These are phyloP conservation scores for Pseudochirops cupreus DNA, from an alignment of 2,797 vertebrate genomes.

Conservation along the genomic window DNA sequence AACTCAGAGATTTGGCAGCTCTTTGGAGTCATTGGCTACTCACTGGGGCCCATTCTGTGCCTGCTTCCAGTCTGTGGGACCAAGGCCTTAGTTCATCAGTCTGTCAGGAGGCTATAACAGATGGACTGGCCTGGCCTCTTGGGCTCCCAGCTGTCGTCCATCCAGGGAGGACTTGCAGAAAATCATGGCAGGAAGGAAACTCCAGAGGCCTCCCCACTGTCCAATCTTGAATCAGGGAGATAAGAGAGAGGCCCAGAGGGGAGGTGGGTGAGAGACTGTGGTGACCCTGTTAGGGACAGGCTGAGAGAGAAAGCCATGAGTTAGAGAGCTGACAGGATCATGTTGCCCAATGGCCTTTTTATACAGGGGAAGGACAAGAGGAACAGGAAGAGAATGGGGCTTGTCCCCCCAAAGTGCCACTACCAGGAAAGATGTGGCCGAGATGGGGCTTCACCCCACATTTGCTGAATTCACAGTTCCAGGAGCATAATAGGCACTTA, in stretches of 20 bases:
- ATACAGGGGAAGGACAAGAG: neutral
- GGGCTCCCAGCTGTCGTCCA: neutral
- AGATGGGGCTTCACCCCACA: neutral
- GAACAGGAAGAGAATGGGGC: neutral
- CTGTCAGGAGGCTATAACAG: neutral
- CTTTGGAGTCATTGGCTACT: neutral
- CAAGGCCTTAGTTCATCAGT: neutral
- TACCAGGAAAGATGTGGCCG: neutral
- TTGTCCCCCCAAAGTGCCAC: no score
- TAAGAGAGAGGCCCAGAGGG: neutral
- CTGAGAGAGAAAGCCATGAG: neutral
- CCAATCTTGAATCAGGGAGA: neutral
- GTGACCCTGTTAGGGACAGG: neutral
- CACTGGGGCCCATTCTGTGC: neutral
- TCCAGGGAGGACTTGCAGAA: neutral
- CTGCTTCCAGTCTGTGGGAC: neutral
- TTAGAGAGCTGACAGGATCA: neutral
- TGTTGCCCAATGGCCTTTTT: neutral
- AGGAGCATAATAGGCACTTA: neutral
- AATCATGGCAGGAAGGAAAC: neutral
- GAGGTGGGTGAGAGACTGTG: neutral
- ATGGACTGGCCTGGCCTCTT: neutral
- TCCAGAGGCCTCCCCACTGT: neutral
- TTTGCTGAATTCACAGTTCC: neutral
- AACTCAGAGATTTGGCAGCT: neutral